Evolutionary conservation across 2,888 invertebrate species (phyloP), one percentile per base, ranked within the genome.

Genomic region (Himalopsyche kuldschensis): DNA sequence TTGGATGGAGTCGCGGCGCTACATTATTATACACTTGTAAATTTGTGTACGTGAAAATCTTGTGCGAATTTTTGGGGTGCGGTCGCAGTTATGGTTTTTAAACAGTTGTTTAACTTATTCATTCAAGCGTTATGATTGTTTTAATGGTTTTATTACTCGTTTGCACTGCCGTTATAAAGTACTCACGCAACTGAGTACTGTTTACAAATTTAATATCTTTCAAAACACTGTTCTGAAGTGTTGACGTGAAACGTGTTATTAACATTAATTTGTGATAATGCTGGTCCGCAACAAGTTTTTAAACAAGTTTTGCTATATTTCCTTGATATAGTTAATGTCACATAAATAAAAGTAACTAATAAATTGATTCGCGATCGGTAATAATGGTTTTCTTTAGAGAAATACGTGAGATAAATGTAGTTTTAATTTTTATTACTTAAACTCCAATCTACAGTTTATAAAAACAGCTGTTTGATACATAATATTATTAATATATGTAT

Each of bases 1-100:
- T 69, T 69, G 75, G 46, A 24, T 47, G 63, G 35, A 46, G 48
- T 79, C 76, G 35, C 63, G 48, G 79, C 79, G 35, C 63, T 79
- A 75, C 79, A 82, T 76, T 85, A 78, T 80, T 82, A 80, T 82
- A 82, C 55, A 80, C 82, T 84, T 84, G 84, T 82, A 84, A 84
- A 83, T 82, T 84, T 80, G 75, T 82, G 84, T 80, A 81, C 69
- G 83, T 80, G 84, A 81, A 84, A 81, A 82, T 84, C 84, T 82
- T 82, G 48, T 30, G 30, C 69, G 69, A 76, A 76, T 32, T 81
- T 83, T 80, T 75, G 79, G 75, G 77, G 75, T 79, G 81, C 79
- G 84, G 81, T 78, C 80, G 79, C 81, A 79, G 81, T 81, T 76
- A 81, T 76, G 32, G 41, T 76, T 76, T 69, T 69, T 69, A 69